A percentile compares a stretch with the other conserved stretches of the same genome.
Evolutionary conservation across 64 coral and sea anemone species (phyloP).

Genomic region (Pocillopora verrucosa): DNA sequence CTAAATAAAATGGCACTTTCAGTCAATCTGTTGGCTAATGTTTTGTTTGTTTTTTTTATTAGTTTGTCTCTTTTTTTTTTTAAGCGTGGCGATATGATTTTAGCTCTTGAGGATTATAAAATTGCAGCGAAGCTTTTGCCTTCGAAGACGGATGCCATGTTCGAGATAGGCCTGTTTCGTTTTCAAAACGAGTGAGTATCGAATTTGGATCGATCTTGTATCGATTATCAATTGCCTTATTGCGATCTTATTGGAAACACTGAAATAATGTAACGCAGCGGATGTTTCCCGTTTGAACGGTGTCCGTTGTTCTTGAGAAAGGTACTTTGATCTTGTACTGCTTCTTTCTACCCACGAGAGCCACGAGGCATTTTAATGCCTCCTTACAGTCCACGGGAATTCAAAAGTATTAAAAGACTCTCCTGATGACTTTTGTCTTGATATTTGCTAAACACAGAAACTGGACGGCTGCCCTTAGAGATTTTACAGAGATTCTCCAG

Average conservation of each 20-base stretch:
- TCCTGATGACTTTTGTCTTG: background rate
- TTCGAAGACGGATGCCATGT: slow-evolving; percentile 91
- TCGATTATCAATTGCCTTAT: too few species aligned
- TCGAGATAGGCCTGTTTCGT: slow-evolving; percentile 77
- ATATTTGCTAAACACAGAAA: slow-evolving; percentile 30
- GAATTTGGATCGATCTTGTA: background rate
- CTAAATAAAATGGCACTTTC: background rate
- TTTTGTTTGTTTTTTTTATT: too few species aligned
- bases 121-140: slow-evolving; percentile 80
- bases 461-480: slow-evolving; percentile 70
- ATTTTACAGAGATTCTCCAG: slow-evolving; percentile 80
- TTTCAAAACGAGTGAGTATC: slow-evolving; percentile 86
- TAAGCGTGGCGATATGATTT: slow-evolving; percentile 85
- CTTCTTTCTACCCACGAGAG: too few species aligned
- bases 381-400: too few species aligned
- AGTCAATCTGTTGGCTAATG: too few species aligned
- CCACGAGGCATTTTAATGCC: too few species aligned
- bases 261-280: too few species aligned
- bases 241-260: too few species aligned
- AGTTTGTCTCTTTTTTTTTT: background rate
- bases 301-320: too few species aligned
- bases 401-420: background rate
- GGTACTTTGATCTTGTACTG: too few species aligned
- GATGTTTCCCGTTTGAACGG: too few species aligned
- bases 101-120: slow-evolving; percentile 95